These are phyloP conservation scores for Macrostomum cliftonense DNA, from an alignment of 2,888 invertebrate genomes.

Conservation along the genomic window DNA sequence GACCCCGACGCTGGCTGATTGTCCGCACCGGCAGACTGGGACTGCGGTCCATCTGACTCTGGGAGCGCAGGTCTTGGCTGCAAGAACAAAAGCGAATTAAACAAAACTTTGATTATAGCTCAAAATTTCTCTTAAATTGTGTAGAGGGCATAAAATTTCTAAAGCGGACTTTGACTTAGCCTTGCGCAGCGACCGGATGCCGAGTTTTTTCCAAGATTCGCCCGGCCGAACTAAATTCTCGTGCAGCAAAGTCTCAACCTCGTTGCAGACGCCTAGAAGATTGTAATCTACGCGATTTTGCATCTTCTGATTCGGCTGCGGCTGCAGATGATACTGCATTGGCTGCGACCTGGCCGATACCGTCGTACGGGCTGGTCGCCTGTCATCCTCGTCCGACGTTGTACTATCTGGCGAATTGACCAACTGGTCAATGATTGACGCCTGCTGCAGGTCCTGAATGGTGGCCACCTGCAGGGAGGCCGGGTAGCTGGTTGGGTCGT, in stretches of 20 bases:
- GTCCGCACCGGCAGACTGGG: constrained; percentile 1
- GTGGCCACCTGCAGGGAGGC: not conserved
- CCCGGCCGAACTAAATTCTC: constrained; percentile 19
- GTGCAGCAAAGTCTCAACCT: constrained; percentile 26
- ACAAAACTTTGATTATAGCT: too few species aligned
- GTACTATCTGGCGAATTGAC: constrained; percentile 4
- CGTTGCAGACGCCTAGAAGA: constrained; percentile 26
- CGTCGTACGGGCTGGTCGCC: not conserved
- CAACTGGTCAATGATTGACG: constrained; percentile 13
- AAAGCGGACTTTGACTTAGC: too few species aligned
- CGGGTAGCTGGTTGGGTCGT: not conserved
- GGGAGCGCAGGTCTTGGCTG: not conserved
- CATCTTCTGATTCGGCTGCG: too few species aligned
- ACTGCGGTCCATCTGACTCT: not conserved
- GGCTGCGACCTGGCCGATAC: not conserved
- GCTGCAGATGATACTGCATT: not conserved
- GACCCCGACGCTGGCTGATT: constrained; percentile 2
- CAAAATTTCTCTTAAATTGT: too few species aligned
- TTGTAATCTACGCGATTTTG: constrained; percentile 13
- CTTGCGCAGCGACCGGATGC: too few species aligned
- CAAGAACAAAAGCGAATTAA: not conserved
- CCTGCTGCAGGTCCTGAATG: constrained; percentile 14
- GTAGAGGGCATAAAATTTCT: too few species aligned
- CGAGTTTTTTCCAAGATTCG: too few species aligned
- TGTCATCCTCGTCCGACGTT: constrained; percentile 1